phyloP scores from a whole-genome alignment of 92 coral and sea anemone species.

The Heteractis magnifica region DNA sequence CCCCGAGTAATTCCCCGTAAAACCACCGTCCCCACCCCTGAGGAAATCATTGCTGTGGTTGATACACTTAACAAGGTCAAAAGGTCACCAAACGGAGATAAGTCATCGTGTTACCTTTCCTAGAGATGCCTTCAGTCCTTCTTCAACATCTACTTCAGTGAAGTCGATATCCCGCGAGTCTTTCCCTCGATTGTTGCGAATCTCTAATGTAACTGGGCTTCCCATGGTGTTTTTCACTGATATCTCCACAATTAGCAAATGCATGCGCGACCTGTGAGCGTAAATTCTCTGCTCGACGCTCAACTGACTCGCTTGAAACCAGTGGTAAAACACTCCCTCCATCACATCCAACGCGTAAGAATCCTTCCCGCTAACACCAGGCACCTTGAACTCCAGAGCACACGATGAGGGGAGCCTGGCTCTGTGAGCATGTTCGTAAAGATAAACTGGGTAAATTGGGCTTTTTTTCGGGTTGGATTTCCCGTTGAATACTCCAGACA shows the following conservation, averaged over 20 bases:
- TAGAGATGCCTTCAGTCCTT: slow-evolving; percentile 57
- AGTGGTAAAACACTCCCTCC: slow-evolving; percentile 73
- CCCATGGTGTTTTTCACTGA: slow-evolving; percentile 48
- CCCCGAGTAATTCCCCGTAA: too few relatives aligned
- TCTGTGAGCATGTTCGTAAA: slow-evolving; percentile 72
- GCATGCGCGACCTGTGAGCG: slow-evolving; percentile 73
- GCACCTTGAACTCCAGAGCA: slow-evolving; percentile 56
- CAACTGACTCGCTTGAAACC: slow-evolving; percentile 58
- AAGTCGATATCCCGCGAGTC: slow-evolving; percentile 62
- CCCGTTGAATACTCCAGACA: slow-evolving; percentile 73
- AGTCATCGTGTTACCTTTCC: slow-evolving; percentile 49
- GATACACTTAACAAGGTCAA: background rate
- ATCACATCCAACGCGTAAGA: slow-evolving; percentile 69
- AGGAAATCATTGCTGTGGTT: too few relatives aligned
- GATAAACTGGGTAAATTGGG: slow-evolving; percentile 69
- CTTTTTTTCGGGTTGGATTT: slow-evolving; percentile 59
- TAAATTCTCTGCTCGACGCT: slow-evolving; percentile 66
- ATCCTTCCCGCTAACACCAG: slow-evolving; percentile 45
- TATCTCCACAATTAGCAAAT: slow-evolving; percentile 69
- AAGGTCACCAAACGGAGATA: background rate
- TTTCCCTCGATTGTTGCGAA: slow-evolving; percentile 50
- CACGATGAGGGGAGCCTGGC: slow-evolving; percentile 71
- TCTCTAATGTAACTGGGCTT: slow-evolving; percentile 38
- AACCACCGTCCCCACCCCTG: too few relatives aligned
- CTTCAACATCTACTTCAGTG: slow-evolving; percentile 39